Percentiles rank a stretch among this genome's conserved stretches.
Conservation (phyloP, 2,113 vertebrate genomes). For the Neotoma lepida region DNA sequence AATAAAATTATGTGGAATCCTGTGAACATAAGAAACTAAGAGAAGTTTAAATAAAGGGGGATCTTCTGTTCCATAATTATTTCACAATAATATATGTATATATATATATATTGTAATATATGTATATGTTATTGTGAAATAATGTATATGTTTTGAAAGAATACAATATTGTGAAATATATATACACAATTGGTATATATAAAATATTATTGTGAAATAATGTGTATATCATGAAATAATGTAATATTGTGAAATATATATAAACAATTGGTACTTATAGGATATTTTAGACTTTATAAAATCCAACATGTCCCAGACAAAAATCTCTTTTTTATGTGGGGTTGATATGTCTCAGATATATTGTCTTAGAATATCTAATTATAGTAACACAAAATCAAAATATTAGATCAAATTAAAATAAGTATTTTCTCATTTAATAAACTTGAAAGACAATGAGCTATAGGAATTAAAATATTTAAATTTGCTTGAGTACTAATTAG, state of each 20-base stretch:
- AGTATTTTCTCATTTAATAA: slow-evolving; percentile 35
- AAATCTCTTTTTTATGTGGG: background rate
- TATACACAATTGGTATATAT: background rate
- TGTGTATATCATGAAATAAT: background rate
- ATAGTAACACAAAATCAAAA: slow-evolving; percentile 22
- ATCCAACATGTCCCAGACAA: background rate
- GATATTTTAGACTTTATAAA: slow-evolving; percentile 9
- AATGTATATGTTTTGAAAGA: background rate
- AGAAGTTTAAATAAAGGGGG: background rate
- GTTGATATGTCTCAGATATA: background rate
- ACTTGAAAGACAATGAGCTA: background rate
- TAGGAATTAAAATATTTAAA: slow-evolving; percentile 42
- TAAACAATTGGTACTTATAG: background rate
- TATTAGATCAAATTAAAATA: background rate
- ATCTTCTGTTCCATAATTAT: background rate
- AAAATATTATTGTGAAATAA: background rate
- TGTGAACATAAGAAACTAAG: background rate
- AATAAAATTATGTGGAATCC: background rate
- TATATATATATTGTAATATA: too few species aligned
- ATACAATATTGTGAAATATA: background rate
- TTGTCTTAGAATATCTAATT: slow-evolving; percentile 5
- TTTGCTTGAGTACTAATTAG: background rate
- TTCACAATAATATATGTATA: slow-evolving; percentile 1
- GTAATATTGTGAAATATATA: background rate
- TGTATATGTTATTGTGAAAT: background rate